Evolutionary conservation across 2,888 invertebrate species (phyloP), one percentile per base, ranked within the genome.

Genomic region (Incurvaria masculella): DNA sequence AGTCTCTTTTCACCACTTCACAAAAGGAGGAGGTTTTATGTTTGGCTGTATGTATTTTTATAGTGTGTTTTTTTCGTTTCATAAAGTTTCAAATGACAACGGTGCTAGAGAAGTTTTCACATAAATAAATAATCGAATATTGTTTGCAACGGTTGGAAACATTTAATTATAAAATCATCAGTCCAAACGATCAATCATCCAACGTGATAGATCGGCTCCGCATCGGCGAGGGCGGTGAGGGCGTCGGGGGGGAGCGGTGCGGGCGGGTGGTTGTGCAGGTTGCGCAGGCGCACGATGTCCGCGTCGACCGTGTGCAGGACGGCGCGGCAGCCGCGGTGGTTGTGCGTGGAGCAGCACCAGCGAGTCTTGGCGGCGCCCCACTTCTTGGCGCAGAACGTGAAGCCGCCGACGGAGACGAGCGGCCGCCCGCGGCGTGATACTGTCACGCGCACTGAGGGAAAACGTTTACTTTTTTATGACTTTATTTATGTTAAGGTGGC

Each of bases 301-400:
- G 56, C 46, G 1, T 52, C 52, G 2, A 59, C 11, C 1, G 62
- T 64, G 46, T 54, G 49, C 1, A 62, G 42, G 0, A 42, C 21
- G 0, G 63, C 66, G 6, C 50, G 53, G 44, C 67, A 66, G 1
- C 58, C 57, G 11, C 53, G 58, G 23, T 51, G 49, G 49, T 57
- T 53, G 46, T 64, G 61, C 0, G 61, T 62, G 0, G 64, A 64
- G 48, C 65, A 51, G 10, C 44, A 38, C 53, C 53, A 53, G 1
- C 51, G 39, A 2, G 47, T 47, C 42, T 42, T 42, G 46, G 14
- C 45, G 20, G 46, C 46, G 45, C 50, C 14, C 3, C 47, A 44
- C 42, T 42, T 42, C 48, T 14, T 49, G 26, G 46, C 46, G 45
- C 50, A 53, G 46, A 50, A 52, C 5, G 51, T 53, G 48, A 45